A percentile compares a stretch with the other conserved stretches of the same genome.
phyloP scores from a whole-genome alignment of 2,113 vertebrate genomes.

The Lepus europaeus region DNA sequence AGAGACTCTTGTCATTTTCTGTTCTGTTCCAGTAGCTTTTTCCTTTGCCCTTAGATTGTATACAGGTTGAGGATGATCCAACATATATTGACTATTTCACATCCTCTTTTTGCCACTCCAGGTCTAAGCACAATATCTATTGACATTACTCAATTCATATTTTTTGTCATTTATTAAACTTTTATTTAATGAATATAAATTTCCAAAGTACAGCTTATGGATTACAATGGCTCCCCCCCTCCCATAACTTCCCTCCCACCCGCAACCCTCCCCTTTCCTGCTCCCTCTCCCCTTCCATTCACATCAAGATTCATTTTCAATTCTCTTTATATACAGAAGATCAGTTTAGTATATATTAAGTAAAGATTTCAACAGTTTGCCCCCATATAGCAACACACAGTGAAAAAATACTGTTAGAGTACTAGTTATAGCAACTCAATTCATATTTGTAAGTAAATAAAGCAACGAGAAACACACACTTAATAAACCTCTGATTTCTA shows the following conservation, averaged over 20 bases:
- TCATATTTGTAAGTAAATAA: constrained; percentile 37
- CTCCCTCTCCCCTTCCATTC: too few species aligned
- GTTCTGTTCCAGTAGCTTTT: background rate
- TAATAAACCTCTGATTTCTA: background rate
- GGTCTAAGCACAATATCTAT: background rate
- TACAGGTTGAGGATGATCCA: background rate
- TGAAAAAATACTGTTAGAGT: too few species aligned
- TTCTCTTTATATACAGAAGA: too few species aligned
- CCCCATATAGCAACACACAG: too few species aligned
- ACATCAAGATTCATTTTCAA: too few species aligned
- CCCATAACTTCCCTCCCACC: too few species aligned
- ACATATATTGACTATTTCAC: background rate
- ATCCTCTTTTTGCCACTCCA: background rate
- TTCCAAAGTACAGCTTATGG: too few species aligned
- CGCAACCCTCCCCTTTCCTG: too few species aligned
- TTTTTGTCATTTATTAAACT: background rate
- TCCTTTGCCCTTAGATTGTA: background rate
- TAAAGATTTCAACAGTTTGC: too few species aligned
- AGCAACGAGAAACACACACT: constrained; percentile 39
- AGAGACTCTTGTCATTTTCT: background rate
- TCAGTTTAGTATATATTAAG: too few species aligned
- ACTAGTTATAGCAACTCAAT: background rate
- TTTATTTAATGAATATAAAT: too few species aligned
- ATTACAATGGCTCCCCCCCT: too few species aligned
- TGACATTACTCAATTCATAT: background rate